Conservation (phyloP, 2,797 vertebrate species). For the Channa striata region DNA sequence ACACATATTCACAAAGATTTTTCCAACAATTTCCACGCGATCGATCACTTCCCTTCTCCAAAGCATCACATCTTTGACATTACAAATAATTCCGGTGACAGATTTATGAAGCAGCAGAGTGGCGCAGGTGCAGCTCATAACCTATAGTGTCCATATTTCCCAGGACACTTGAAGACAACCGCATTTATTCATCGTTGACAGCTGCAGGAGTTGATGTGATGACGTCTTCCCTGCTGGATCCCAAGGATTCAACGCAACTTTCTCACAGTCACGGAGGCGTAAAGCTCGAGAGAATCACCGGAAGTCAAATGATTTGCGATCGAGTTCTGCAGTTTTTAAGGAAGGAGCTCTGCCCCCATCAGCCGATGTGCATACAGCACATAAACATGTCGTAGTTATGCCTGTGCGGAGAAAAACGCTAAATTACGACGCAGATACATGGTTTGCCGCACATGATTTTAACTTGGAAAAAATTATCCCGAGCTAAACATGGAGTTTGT, state of each 20-base stretch:
- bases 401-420: neutral
- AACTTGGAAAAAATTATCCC: too few relatives aligned
- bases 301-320: neutral
- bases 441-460: too few relatives aligned
- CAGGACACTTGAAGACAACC: constrained; percentile 59
- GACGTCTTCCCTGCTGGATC: constrained; percentile 65
- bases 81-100: neutral
- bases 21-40: neutral
- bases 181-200: constrained; percentile 68
- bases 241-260: constrained; percentile 57
- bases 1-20: neutral
- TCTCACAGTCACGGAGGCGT: constrained; percentile 52
- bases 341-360: neutral
- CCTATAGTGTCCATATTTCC: constrained; percentile 38
- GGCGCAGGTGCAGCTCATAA: constrained; percentile 23
- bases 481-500: constrained; percentile 23
- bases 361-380: neutral
- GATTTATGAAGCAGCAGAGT: neutral
- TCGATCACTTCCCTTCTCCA: neutral
- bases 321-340: neutral
- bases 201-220: constrained; percentile 64
- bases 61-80: neutral
- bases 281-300: constrained; percentile 27
- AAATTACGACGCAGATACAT: too few relatives aligned
- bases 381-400: too few relatives aligned